Evolutionary conservation across 2,113 vertebrate species (phyloP).

Genomic region (Pachycephala philippinensis): DNA sequence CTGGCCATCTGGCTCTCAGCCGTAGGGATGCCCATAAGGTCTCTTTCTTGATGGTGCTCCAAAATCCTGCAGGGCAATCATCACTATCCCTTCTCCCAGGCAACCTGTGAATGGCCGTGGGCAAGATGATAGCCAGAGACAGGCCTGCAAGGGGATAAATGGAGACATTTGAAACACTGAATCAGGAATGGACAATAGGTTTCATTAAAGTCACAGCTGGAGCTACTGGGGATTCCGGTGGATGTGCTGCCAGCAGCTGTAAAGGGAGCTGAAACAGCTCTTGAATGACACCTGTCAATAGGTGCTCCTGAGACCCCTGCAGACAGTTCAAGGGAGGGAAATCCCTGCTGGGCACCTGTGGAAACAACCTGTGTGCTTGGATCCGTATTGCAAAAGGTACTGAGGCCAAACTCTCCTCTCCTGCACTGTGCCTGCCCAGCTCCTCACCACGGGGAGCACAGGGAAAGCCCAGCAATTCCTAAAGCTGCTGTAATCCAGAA

Average conservation of each 20-base stretch:
- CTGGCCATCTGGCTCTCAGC: background rate
- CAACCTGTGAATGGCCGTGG: background rate
- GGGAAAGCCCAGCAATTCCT: background rate
- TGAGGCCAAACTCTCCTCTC: background rate
- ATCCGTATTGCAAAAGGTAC: background rate
- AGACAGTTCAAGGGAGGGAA: background rate
- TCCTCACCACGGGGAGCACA: background rate
- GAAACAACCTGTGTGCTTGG: background rate
- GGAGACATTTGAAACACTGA: background rate
- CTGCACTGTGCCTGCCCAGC: background rate
- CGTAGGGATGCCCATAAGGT: background rate
- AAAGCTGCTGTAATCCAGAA: background rate
- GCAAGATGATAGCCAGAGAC: background rate
- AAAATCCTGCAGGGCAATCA: background rate
- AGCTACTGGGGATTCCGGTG: background rate
- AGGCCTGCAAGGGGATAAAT: background rate
- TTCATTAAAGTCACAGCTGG: background rate
- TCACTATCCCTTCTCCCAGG: background rate
- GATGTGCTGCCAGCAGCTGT: rapidly evolving
- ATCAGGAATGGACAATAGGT: background rate
- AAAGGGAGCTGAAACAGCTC: background rate
- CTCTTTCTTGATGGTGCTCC: background rate
- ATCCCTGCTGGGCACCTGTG: background rate
- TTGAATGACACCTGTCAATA: background rate
- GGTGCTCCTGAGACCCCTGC: background rate